Evolutionary conservation across 2,888 invertebrate genomes (phyloP).

Genomic region (Fragum whitleyi): DNA sequence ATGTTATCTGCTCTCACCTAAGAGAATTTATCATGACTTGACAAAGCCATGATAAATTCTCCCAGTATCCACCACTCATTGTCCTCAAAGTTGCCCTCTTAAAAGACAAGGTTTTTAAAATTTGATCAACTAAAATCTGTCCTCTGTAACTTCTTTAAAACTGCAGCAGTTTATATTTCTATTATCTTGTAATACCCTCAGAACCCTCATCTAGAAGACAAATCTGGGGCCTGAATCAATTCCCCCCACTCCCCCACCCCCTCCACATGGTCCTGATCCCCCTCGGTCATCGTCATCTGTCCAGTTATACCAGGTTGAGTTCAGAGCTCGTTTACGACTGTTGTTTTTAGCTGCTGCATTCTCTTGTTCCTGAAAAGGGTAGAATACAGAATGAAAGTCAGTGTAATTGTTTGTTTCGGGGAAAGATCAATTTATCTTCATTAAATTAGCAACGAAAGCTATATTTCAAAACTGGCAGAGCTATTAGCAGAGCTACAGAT

Average conservation of each 20-base stretch:
- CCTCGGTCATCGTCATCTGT: conserved; percentile 71
- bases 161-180: neutral
- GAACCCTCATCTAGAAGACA: conserved; percentile 67
- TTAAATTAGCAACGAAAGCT: too few relatives aligned
- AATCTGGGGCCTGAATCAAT: conserved; percentile 77
- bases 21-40: too few relatives aligned
- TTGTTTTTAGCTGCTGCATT: conserved; percentile 64
- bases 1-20: too few relatives aligned
- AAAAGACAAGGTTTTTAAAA: too few relatives aligned
- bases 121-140: neutral
- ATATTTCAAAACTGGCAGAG: too few relatives aligned
- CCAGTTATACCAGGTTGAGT: conserved; percentile 72
- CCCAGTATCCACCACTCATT: too few relatives aligned
- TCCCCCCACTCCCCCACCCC: conserved; percentile 62
- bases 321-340: conserved; percentile 62
- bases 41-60: too few relatives aligned
- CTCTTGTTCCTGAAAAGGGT: conserved; percentile 76
- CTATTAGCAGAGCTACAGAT: too few relatives aligned
- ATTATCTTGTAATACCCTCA: neutral
- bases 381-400: neutral
- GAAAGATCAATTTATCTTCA: neutral
- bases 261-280: conserved; percentile 68
- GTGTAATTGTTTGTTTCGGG: too few relatives aligned
- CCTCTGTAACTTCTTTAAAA: neutral
- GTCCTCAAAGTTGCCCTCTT: too few relatives aligned